Conservation (phyloP, 1,140 invertebrate genomes). For the Stegodyphus mimosarum region DNA sequence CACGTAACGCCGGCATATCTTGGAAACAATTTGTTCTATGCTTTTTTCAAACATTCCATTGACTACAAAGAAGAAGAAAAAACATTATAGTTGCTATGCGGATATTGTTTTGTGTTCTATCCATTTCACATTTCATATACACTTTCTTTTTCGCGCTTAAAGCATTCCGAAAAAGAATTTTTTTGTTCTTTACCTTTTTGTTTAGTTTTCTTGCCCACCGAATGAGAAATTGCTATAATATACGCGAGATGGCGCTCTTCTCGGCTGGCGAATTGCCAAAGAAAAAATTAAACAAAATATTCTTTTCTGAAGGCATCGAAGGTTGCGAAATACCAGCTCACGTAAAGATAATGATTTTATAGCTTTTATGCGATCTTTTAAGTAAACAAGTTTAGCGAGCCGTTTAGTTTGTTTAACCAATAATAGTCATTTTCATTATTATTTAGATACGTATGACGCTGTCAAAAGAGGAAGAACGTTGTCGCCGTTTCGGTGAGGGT, state of each 20-base stretch:
- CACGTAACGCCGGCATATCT: too few species aligned
- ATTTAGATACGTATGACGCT: too few species aligned
- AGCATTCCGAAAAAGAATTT: neutral
- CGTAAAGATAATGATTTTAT: constrained; percentile 21
- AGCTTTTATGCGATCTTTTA: constrained; percentile 16
- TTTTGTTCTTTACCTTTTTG: neutral
- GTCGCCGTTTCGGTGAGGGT: too few species aligned
- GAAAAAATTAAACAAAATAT: constrained; percentile 7
- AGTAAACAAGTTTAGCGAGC: neutral
- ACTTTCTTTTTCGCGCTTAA: neutral
- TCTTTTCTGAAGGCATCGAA: neutral
- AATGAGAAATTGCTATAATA: neutral
- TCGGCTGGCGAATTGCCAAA: constrained; percentile 6
- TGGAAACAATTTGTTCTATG: too few species aligned
- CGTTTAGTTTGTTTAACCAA: neutral
- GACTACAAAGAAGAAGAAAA: neutral
- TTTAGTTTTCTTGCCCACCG: neutral
- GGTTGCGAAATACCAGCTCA: neutral
- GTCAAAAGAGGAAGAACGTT: too few species aligned
- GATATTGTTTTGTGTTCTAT: constrained; percentile 14
- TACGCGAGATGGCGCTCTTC: constrained; percentile 2
- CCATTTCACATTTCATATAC: constrained; percentile 13
- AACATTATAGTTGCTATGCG: neutral
- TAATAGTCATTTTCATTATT: too few species aligned
- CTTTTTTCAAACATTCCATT: too few species aligned